Conservation (phyloP, 2,797 vertebrate species). For the Hypotaenidia okinawae region DNA sequence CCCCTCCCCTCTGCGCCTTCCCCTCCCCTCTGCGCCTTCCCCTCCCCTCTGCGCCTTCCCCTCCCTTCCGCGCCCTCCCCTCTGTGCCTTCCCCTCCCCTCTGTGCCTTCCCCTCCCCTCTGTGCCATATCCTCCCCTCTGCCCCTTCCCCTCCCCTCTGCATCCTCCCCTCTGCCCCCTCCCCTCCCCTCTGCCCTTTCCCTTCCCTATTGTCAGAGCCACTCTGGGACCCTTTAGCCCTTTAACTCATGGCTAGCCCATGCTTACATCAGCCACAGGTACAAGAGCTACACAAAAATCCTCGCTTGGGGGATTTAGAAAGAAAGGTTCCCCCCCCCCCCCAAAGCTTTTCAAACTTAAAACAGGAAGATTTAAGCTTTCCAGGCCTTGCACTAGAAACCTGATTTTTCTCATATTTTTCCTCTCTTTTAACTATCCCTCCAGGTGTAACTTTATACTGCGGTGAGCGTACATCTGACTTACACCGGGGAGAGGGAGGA, state of each 20-base stretch:
- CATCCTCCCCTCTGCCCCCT: too few relatives aligned
- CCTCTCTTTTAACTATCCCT: background rate
- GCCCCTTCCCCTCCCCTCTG: too few relatives aligned
- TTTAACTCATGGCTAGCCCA: rapidly evolving
- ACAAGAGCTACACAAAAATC: background rate
- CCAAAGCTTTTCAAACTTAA: background rate
- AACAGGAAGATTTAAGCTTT: background rate
- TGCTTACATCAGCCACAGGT: background rate
- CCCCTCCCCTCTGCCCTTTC: too few relatives aligned
- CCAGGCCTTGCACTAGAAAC: background rate
- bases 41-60: too few relatives aligned
- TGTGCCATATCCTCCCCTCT: too few relatives aligned
- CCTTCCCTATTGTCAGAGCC: background rate
- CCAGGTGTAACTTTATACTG: background rate
- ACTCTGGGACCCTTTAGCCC: too few relatives aligned
- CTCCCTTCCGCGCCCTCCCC: too few relatives aligned
- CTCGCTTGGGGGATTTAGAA: background rate
- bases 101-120: too few relatives aligned
- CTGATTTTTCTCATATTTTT: background rate
- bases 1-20: too few relatives aligned
- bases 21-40: too few relatives aligned
- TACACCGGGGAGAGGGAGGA: background rate
- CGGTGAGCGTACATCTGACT: background rate
- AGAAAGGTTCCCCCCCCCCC: background rate
- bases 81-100: too few relatives aligned